Evolutionary conservation across 2,888 invertebrate species (phyloP), one percentile per base, ranked within the genome.

Genomic region (Spodoptera littoralis): DNA sequence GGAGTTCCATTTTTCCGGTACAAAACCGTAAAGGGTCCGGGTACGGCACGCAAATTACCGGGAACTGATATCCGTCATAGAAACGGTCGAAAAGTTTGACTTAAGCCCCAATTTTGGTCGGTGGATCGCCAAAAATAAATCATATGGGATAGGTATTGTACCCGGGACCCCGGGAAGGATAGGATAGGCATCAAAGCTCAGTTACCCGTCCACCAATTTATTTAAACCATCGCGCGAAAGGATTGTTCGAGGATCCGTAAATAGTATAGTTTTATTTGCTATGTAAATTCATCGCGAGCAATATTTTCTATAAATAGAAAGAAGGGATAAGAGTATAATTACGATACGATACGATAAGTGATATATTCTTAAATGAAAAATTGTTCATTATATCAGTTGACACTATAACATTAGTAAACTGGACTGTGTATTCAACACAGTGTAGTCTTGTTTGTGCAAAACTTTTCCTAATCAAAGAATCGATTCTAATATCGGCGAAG

Each of bases 121-220:
- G 73, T 68, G 77, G 73, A 77, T 78, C 74, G 79, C 81, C 75
- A 77, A 79, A 84, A 79, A 86, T 89, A 88, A 88, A 89, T 88
- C 86, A 88, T 87, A 81, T 74, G 77, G 79, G 79, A 77, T 80
- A 80, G 70, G 76, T 76, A 73, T 79, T 77, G 74, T 74, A 61
- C 65, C 71, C 65, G 73, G 70, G 66, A 73, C 70, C 65, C 71
- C 65, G 74, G 71, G 68, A 73, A 70, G 76, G 82, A 79, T 78
- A 69, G 66, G 51, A 63, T 73, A 22, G 57, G 60, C 59, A 70
- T 59, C 49, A 64, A 60, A 65, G 57, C 65, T 65, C 63, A 60
- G 70, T 75, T 74, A 77, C 74, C 59, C 73, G 60, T 65, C 65
- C 65, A 67, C 74, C 77, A 81, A 85, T 87, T 85, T 87, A 85